These are phyloP conservation scores for Actias luna DNA, from an alignment of 2,888 invertebrate species.

Conservation along the genomic window DNA sequence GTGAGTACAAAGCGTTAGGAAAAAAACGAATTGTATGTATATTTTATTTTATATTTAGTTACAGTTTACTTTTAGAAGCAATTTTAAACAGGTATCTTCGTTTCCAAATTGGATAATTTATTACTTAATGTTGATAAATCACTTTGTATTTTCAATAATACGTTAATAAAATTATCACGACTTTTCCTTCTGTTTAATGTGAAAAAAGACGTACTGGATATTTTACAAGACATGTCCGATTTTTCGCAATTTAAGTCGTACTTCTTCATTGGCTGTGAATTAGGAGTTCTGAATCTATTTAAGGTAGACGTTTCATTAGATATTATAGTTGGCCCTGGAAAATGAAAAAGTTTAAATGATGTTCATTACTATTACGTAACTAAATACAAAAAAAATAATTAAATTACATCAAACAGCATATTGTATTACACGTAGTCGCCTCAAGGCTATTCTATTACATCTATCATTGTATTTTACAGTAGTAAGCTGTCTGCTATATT, in stretches of 20 bases:
- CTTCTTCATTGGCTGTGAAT: background rate
- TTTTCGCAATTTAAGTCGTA: slow-evolving; percentile 43
- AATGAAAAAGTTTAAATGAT: background rate
- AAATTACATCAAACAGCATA: too few relatives aligned
- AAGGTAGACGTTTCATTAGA: slow-evolving; percentile 26
- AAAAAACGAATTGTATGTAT: background rate
- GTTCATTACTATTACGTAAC: too few relatives aligned
- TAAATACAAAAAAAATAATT: too few relatives aligned
- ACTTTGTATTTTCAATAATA: slow-evolving; percentile 67
- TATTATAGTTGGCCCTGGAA: slow-evolving; percentile 39
- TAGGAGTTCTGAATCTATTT: slow-evolving; percentile 22
- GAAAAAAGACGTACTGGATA: slow-evolving; percentile 60
- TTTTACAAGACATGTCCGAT: slow-evolving; percentile 52
- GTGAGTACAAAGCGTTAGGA: background rate
- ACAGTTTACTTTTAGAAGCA: background rate
- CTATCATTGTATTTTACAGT: too few relatives aligned
- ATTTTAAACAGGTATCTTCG: slow-evolving; percentile 41
- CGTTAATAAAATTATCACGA: slow-evolving; percentile 60
- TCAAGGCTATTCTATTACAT: too few relatives aligned
- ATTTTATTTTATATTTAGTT: background rate
- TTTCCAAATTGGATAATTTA: slow-evolving; percentile 63
- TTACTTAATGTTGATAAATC: slow-evolving; percentile 58
- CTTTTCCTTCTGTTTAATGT: slow-evolving; percentile 56
- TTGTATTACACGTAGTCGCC: too few relatives aligned
- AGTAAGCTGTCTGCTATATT: too few relatives aligned